phyloP scores from a whole-genome alignment of 2,113 vertebrate genomes.

The Phoenicopterus ruber region DNA sequence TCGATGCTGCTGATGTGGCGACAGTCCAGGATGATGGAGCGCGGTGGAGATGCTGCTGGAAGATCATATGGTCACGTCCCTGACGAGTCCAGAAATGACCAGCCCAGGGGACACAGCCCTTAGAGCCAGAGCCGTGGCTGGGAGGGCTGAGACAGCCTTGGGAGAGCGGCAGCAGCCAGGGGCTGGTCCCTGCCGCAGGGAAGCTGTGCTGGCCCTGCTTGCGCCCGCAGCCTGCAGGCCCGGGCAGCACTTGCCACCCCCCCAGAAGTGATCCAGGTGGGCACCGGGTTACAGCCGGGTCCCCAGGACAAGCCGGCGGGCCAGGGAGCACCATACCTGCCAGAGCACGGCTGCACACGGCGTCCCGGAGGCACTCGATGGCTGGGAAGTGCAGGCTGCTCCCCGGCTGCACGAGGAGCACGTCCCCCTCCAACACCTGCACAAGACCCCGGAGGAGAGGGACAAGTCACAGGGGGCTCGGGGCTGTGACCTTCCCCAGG shows the following conservation, averaged over 20 bases:
- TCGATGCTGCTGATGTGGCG: constrained; percentile 83
- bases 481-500: neutral
- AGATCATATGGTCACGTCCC: accelerated
- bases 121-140: neutral
- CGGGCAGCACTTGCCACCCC: neutral
- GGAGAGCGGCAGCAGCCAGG: accelerated
- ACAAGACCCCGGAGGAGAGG: neutral
- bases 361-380: constrained; percentile 74
- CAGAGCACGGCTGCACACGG: constrained; percentile 72
- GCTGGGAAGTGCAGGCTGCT: constrained; percentile 88
- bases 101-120: neutral
- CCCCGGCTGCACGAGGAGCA: constrained; percentile 76
- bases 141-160: neutral
- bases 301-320: accelerated
- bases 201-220: neutral
- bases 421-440: constrained; percentile 75
- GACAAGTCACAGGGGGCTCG: accelerated
- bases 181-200: neutral
- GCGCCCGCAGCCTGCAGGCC: neutral
- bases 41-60: constrained; percentile 68
- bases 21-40: constrained; percentile 80
- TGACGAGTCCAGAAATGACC: neutral
- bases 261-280: accelerated
- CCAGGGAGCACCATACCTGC: constrained; percentile 62
- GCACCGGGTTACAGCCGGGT: accelerated